Evolutionary conservation across 2,113 vertebrate species (phyloP).

Genomic region (Cochlearius cochlearius): DNA sequence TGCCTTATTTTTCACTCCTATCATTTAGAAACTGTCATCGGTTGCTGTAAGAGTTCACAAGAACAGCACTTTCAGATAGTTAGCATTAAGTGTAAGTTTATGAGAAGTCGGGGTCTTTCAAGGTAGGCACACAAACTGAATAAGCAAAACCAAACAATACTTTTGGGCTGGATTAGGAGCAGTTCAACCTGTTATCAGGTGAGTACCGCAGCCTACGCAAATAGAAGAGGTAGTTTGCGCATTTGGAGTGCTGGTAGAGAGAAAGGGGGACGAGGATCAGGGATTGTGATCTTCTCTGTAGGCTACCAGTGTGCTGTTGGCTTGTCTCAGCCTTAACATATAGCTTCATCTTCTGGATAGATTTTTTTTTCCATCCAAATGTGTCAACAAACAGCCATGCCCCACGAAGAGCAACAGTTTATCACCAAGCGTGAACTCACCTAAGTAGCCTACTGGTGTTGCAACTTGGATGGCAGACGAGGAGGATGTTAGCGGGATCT

Average conservation of each 20-base stretch:
- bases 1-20: not conserved
- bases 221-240: not conserved
- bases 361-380: not conserved
- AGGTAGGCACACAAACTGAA: not conserved
- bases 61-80: not conserved
- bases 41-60: not conserved
- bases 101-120: not conserved
- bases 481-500: not conserved
- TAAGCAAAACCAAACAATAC: not conserved
- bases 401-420: not conserved
- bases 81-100: not conserved
- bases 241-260: not conserved
- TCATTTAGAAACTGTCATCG: not conserved
- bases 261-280: not conserved
- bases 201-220: not conserved
- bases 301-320: not conserved
- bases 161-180: not conserved
- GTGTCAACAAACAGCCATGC: not conserved
- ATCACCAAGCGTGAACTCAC: not conserved
- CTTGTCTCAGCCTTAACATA: not conserved
- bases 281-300: not conserved
- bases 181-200: not conserved
- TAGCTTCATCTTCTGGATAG: not conserved
- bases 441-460: not conserved
- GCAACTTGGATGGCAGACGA: not conserved